A percentile compares a stretch with the other conserved stretches of the same genome.
phyloP scores from a whole-genome alignment of 2,888 invertebrate genomes.

The Nephrotoma appendiculata region DNA sequence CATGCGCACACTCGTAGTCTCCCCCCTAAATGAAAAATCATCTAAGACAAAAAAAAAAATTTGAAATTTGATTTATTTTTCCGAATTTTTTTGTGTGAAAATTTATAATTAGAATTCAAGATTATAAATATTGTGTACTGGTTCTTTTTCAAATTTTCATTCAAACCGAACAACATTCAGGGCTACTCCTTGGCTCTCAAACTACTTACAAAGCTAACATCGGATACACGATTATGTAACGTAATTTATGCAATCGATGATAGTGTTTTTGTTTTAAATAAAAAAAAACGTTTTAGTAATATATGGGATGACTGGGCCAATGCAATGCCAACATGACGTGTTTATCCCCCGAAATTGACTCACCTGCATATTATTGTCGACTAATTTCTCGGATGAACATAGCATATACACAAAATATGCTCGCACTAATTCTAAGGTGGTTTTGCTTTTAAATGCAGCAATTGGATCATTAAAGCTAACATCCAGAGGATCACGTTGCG shows the following conservation, averaged over 20 bases:
- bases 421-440: constrained; percentile 77
- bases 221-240: neutral
- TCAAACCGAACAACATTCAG: neutral
- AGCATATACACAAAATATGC: constrained; percentile 85
- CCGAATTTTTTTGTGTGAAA: neutral
- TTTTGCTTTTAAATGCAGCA: constrained; percentile 92
- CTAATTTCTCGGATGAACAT: constrained; percentile 74
- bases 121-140: neutral
- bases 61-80: neutral
- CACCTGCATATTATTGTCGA: constrained; percentile 88
- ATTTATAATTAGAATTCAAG: neutral
- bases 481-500: constrained; percentile 55
- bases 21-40: neutral
- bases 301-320: neutral
- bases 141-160: neutral
- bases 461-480: constrained; percentile 74
- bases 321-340: neutral
- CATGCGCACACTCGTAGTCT: neutral
- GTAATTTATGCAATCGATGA: neutral
- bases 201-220: neutral
- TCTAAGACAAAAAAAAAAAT: neutral
- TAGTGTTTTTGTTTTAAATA: too few relatives aligned
- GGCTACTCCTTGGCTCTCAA: neutral
- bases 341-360: constrained; percentile 16
- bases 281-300: too few relatives aligned